These are phyloP conservation scores for Pagrus major DNA, from an alignment of 2,113 vertebrate genomes.

Conservation along the genomic window DNA sequence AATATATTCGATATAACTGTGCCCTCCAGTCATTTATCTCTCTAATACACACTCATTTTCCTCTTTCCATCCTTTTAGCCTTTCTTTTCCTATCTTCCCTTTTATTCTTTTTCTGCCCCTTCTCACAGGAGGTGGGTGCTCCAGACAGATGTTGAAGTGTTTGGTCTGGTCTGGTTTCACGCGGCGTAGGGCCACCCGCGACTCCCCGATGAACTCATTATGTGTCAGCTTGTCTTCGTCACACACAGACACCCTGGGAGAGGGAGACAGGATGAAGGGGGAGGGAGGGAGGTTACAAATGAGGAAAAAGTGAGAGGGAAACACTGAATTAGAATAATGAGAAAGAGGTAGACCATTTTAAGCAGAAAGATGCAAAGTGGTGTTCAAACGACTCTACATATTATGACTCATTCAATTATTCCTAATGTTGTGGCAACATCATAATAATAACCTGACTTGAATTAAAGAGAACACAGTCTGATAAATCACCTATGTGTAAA, in stretches of 20 bases:
- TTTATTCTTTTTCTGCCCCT: background rate
- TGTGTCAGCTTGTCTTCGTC: slow-evolving; percentile 94
- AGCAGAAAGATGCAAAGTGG: background rate
- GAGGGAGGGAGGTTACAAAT: background rate
- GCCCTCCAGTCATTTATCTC: slow-evolving; percentile 28
- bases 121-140: slow-evolving; percentile 88
- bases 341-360: background rate
- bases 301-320: slow-evolving; percentile 11
- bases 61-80: background rate
- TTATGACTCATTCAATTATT: slow-evolving; percentile 33
- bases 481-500: background rate
- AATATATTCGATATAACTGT: slow-evolving; percentile 23
- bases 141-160: slow-evolving; percentile 92
- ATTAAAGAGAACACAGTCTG: slow-evolving; percentile 10
- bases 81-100: slow-evolving; percentile 1
- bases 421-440: background rate
- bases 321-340: slow-evolving; percentile 37
- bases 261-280: slow-evolving; percentile 25
- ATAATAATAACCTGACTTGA: slow-evolving; percentile 36
- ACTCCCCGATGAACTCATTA: slow-evolving; percentile 94
- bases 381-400: slow-evolving; percentile 10
- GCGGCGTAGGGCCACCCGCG: slow-evolving; percentile 89
- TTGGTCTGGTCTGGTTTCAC: slow-evolving; percentile 91
- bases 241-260: slow-evolving; percentile 89
- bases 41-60: slow-evolving; percentile 9